A percentile compares a stretch with the other conserved stretches of the same genome.
Conservation (phyloP, 2,888 invertebrate genomes). For the Cotesia congregata region DNA sequence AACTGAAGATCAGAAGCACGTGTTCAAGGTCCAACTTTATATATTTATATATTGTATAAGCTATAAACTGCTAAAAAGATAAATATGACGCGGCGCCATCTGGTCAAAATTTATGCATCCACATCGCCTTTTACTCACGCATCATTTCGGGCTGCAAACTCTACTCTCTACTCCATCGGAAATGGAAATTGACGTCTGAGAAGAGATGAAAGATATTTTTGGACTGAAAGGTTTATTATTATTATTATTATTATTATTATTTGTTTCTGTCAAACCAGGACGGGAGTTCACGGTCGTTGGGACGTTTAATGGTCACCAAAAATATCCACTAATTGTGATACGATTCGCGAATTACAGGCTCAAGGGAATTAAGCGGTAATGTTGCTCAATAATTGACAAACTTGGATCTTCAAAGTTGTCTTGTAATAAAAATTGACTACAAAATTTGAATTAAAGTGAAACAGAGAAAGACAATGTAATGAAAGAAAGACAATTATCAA, state of each 20-base stretch:
- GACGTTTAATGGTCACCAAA: background rate
- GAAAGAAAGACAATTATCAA: constrained; percentile 25
- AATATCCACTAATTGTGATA: background rate
- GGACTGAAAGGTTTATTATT: background rate
- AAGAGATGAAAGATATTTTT: constrained; percentile 10
- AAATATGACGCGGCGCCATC: constrained; percentile 33
- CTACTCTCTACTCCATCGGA: constrained; percentile 30
- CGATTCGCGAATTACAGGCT: background rate
- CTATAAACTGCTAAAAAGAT: constrained; percentile 21
- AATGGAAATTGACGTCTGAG: constrained; percentile 28
- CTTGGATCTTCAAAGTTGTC: no score
- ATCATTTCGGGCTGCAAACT: constrained; percentile 18
- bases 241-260: background rate
- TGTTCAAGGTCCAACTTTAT: constrained; percentile 25
- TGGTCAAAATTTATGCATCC: constrained; percentile 20
- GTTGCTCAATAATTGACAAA: no score
- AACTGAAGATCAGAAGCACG: constrained; percentile 28
- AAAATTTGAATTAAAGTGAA: no score
- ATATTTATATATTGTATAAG: background rate
- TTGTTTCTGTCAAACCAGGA: constrained; percentile 5
- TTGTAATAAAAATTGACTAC: no score
- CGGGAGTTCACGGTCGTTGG: background rate
- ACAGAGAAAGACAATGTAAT: background rate
- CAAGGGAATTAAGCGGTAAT: no score
- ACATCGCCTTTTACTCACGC: constrained; percentile 7